A percentile compares a stretch with the other conserved stretches of the same genome.
These are phyloP conservation scores for Anisognathus igniventris DNA, from an alignment of 2,797 vertebrate genomes.

Conservation along the genomic window DNA sequence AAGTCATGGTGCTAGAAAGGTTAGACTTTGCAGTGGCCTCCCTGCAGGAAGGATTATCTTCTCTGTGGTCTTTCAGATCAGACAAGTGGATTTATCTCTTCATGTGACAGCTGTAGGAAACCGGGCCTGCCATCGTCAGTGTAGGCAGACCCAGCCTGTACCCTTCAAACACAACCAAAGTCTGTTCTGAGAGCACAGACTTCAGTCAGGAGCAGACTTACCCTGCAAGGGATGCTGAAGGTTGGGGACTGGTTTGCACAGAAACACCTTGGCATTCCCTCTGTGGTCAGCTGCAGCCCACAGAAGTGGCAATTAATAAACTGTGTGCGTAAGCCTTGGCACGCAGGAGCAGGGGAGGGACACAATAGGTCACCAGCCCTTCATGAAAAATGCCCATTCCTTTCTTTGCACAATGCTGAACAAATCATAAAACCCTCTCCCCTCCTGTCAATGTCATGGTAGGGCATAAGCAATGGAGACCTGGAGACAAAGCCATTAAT, in stretches of 20 bases:
- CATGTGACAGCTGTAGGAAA: neutral
- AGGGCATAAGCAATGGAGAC: neutral
- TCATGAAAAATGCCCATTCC: neutral
- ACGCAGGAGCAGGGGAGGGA: neutral
- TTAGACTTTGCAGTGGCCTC: neutral
- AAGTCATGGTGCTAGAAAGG: neutral
- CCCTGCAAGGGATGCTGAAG: neutral
- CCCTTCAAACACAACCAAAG: neutral
- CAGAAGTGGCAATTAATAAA: neutral
- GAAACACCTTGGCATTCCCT: neutral
- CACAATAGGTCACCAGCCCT: neutral
- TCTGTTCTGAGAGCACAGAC: neutral
- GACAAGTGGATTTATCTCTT: neutral
- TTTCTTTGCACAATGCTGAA: neutral
- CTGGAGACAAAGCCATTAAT: neutral
- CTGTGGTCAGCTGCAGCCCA: neutral
- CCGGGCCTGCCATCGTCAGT: neutral
- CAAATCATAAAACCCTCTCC: neutral
- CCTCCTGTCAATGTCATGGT: neutral
- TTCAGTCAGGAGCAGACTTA: neutral
- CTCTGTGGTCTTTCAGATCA: neutral
- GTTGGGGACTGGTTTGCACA: neutral
- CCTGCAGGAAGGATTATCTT: neutral
- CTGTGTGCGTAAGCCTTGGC: neutral
- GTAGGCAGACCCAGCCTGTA: neutral